A percentile compares a stretch with the other conserved stretches of the same genome.
These are phyloP conservation scores for Pyrocoelia pectoralis DNA, from an alignment of 2,888 invertebrate genomes.

Conservation along the genomic window DNA sequence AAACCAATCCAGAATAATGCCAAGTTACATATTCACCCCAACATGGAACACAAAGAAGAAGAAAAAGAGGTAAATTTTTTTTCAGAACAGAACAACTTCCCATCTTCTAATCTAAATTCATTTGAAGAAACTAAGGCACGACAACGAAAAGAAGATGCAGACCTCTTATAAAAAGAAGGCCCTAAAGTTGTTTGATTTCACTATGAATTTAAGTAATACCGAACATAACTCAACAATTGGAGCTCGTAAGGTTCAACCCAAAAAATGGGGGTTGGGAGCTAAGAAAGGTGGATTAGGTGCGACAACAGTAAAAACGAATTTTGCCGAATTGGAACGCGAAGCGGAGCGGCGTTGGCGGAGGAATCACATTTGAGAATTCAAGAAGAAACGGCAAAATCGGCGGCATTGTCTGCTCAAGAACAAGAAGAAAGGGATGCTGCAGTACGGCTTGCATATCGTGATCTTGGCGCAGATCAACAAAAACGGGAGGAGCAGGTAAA, in stretches of 20 bases:
- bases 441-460: conserved; percentile 80
- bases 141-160: too few relatives aligned
- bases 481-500: conserved; percentile 78
- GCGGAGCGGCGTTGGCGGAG: conserved; percentile 87
- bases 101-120: background rate
- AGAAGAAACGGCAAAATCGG: conserved; percentile 58
- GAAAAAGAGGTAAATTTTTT: conserved; percentile 90
- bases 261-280: conserved; percentile 80
- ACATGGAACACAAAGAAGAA: conserved; percentile 63
- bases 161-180: conserved; percentile 51
- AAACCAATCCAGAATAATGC: conserved; percentile 90
- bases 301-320: conserved; percentile 92
- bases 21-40: conserved; percentile 60
- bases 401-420: conserved; percentile 64
- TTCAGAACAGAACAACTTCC: conserved; percentile 72
- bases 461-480: conserved; percentile 71
- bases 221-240: conserved; percentile 75
- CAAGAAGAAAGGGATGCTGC: conserved; percentile 75
- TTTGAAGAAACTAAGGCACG: conserved; percentile 20
- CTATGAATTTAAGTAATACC: conserved; percentile 28
- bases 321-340: conserved; percentile 92
- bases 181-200: conserved; percentile 54
- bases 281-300: conserved; percentile 94
- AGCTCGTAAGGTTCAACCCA: conserved; percentile 72
- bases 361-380: conserved; percentile 65